phyloP scores from a whole-genome alignment of 2,888 invertebrate species.

The Mesochorus sp. region DNA sequence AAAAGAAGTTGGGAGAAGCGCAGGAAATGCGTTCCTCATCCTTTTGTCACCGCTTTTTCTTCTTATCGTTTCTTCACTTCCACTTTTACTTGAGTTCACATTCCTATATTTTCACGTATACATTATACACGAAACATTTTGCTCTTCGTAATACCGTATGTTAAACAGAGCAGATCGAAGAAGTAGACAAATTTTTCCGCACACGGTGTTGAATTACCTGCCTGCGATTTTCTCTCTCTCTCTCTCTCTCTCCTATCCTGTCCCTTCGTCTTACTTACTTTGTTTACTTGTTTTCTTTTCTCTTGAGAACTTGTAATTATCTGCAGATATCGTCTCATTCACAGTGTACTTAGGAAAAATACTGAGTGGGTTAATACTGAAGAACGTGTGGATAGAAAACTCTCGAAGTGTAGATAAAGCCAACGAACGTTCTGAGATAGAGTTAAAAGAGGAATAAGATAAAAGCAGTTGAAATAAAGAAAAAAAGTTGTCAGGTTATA shows the following conservation, averaged over 20 bases:
- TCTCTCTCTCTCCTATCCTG: background rate
- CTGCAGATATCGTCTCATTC: background rate
- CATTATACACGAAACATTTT: background rate
- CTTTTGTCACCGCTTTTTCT: background rate
- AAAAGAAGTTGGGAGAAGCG: background rate
- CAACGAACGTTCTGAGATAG: background rate
- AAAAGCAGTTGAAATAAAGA: no score
- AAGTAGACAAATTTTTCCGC: background rate
- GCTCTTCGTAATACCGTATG: background rate
- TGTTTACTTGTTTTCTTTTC: background rate
- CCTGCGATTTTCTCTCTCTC: background rate
- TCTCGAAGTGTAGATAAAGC: conserved; percentile 5
- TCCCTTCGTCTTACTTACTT: background rate
- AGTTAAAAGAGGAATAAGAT: no score
- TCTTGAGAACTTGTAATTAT: conserved; percentile 41
- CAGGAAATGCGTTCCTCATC: background rate
- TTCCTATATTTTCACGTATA: background rate
- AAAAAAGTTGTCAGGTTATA: no score
- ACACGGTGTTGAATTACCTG: conserved; percentile 7
- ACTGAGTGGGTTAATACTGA: no score
- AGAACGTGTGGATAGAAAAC: conserved; percentile 4
- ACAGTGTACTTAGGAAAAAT: background rate
- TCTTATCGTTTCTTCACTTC: background rate
- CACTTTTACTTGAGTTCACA: background rate
- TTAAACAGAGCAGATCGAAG: background rate